These are phyloP conservation scores for Ophraella communa DNA, from an alignment of 2,888 invertebrate species.

Conservation along the genomic window DNA sequence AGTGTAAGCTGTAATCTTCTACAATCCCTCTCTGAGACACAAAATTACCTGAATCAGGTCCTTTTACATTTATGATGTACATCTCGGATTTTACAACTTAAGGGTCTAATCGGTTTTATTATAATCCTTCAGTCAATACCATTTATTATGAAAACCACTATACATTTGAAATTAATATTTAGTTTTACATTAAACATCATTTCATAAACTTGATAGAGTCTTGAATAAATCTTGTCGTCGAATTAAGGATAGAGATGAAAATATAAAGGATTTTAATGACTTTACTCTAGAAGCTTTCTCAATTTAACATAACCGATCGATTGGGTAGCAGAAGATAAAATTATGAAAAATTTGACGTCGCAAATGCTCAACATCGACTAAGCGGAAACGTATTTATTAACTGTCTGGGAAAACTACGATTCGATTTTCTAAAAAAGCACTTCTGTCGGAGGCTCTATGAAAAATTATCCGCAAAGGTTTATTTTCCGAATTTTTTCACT, in stretches of 20 bases:
- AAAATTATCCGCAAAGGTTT: neutral
- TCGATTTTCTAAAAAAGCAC: slow-evolving; percentile 1
- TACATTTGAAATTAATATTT: no score
- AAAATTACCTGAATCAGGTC: no score
- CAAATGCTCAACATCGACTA: neutral
- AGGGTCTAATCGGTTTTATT: no score
- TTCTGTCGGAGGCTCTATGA: neutral
- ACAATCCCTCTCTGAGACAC: no score
- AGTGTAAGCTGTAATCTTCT: no score
- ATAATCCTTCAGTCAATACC: no score
- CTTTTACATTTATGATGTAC: no score
- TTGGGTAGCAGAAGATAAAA: slow-evolving; percentile 1
- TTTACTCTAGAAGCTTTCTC: neutral
- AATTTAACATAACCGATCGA: slow-evolving; percentile 2
- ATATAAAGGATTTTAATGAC: neutral
- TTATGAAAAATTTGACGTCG: slow-evolving; percentile 6
- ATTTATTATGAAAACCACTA: no score
- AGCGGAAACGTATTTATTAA: slow-evolving; percentile 8
- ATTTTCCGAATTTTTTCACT: neutral
- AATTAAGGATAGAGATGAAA: neutral
- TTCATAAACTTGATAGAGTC: no score
- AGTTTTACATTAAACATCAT: no score
- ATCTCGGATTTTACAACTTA: no score
- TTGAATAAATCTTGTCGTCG: neutral
- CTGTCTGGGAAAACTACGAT: slow-evolving; percentile 4